phyloP scores from a whole-genome alignment of 37 sponge, comb jelly and placozoan genomes.

The Tethya wilhelma region DNA sequence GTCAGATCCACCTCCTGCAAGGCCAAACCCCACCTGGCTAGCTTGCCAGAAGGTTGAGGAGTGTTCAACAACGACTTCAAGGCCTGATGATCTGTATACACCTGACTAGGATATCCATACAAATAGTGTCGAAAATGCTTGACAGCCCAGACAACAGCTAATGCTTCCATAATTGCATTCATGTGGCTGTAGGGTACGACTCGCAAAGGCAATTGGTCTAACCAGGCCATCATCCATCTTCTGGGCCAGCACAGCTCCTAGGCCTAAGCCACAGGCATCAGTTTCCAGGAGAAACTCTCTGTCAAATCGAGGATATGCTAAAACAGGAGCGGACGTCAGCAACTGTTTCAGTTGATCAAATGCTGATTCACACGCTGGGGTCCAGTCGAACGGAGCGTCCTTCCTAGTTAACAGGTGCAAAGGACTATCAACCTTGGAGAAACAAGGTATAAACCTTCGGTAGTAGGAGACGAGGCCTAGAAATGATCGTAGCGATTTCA shows the following conservation, averaged over 20 bases:
- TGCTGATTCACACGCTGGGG: conserved; percentile 42
- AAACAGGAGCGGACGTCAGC: conserved; percentile 39
- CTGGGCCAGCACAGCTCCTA: conserved; percentile 68
- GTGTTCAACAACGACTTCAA: conserved; percentile 62
- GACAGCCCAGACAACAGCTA: conserved; percentile 71
- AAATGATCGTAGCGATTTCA: conserved; percentile 37
- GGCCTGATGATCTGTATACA: conserved; percentile 71
- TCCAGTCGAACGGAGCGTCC: conserved; percentile 47
- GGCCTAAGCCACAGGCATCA: conserved; percentile 55
- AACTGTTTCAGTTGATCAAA: conserved; percentile 47
- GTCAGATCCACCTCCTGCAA: conserved; percentile 44
- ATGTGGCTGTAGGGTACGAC: conserved; percentile 55
- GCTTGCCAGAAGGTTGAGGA: conserved; percentile 66
- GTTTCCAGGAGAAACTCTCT: conserved; percentile 49
- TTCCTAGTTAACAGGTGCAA: conserved; percentile 41
- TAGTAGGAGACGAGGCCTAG: conserved; percentile 45
- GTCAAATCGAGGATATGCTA: conserved; percentile 40
- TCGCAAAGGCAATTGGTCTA: conserved; percentile 59
- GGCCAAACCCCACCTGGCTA: conserved; percentile 68
- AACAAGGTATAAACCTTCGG: conserved; percentile 26
- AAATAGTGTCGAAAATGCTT: conserved; percentile 64
- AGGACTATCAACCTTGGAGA: conserved; percentile 22
- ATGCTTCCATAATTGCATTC: conserved; percentile 53
- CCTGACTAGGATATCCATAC: conserved; percentile 54
- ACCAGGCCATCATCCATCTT: conserved; percentile 22